A percentile compares a stretch with the other conserved stretches of the same genome.
These are phyloP conservation scores for Lindbergichthys nudifrons DNA, from an alignment of 2,797 vertebrate genomes.

Conservation along the genomic window DNA sequence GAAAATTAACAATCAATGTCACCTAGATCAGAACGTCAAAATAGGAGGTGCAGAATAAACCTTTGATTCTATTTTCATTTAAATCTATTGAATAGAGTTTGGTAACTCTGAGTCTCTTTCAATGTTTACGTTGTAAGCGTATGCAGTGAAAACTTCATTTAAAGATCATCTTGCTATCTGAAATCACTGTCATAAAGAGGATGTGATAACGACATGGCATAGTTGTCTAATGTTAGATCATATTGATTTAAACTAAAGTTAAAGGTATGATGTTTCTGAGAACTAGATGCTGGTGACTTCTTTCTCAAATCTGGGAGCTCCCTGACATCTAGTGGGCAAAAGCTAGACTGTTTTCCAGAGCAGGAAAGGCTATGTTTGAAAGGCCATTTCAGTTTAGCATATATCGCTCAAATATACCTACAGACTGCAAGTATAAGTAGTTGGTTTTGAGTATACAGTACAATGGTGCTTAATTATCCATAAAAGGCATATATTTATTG, in stretches of 20 bases:
- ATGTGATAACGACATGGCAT: not conserved
- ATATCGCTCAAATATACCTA: not conserved
- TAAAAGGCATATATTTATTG: not conserved
- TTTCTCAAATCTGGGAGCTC: constrained; percentile 46
- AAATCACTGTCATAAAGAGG: not conserved
- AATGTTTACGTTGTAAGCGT: not conserved
- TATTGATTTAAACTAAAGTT: constrained; percentile 6
- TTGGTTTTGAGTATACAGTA: not conserved
- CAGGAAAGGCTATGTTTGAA: not conserved
- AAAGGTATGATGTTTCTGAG: not conserved
- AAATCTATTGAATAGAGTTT: not conserved
- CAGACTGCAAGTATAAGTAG: not conserved
- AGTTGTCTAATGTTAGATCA: not conserved
- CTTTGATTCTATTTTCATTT: not conserved
- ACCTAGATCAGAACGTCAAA: not conserved
- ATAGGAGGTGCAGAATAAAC: not conserved
- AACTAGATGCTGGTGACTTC: not conserved
- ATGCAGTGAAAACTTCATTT: not conserved
- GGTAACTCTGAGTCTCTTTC: not conserved
- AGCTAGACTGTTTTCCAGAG: constrained; percentile 1
- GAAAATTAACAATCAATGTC: not conserved
- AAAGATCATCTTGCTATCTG: not conserved
- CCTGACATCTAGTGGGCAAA: constrained; percentile 80
- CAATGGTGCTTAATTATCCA: not conserved
- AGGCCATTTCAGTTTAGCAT: not conserved